Percentiles rank a stretch among this genome's conserved stretches.
Evolutionary conservation across 2,797 vertebrate species (phyloP).

Genomic region (Semotilus atromaculatus): DNA sequence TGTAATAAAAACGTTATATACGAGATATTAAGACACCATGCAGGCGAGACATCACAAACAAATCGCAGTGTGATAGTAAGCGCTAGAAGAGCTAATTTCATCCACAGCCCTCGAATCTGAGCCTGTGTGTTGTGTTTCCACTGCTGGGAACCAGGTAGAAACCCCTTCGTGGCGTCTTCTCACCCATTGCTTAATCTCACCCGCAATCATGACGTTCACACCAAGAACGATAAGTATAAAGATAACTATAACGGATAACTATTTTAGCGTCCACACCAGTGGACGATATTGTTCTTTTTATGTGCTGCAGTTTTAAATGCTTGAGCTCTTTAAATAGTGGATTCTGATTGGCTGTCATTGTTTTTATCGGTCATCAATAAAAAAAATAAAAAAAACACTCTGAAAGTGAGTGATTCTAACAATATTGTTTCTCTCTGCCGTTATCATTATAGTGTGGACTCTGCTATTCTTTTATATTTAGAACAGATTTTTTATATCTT

Average conservation of each 20-base stretch:
- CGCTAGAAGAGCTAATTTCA: conserved; percentile 62
- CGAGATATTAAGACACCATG: conserved; percentile 56
- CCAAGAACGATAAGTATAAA: not conserved
- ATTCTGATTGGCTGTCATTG: not conserved
- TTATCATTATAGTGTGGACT: not conserved
- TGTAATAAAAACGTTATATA: too few relatives aligned
- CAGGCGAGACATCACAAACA: conserved; percentile 63
- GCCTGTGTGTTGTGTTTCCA: conserved; percentile 70
- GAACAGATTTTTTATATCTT: not conserved
- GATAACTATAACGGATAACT: too few relatives aligned
- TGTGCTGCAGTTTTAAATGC: not conserved
- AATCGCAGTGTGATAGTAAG: conserved; percentile 60
- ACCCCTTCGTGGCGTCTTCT: conserved; percentile 74
- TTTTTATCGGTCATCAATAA: not conserved
- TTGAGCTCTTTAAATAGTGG: not conserved
- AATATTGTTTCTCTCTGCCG: not conserved
- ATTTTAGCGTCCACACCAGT: too few relatives aligned
- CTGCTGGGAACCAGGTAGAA: conserved; percentile 79
- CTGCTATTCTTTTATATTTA: not conserved
- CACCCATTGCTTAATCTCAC: conserved; percentile 80
- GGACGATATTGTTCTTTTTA: too few relatives aligned
- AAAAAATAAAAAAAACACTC: not conserved
- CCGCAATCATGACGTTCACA: conserved; percentile 71
- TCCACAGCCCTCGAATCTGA: conserved; percentile 62
- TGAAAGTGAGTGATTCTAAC: not conserved